These are phyloP conservation scores for Drosophila sulfurigaster DNA, from an alignment of 1,140 invertebrate species.

Conservation along the genomic window DNA sequence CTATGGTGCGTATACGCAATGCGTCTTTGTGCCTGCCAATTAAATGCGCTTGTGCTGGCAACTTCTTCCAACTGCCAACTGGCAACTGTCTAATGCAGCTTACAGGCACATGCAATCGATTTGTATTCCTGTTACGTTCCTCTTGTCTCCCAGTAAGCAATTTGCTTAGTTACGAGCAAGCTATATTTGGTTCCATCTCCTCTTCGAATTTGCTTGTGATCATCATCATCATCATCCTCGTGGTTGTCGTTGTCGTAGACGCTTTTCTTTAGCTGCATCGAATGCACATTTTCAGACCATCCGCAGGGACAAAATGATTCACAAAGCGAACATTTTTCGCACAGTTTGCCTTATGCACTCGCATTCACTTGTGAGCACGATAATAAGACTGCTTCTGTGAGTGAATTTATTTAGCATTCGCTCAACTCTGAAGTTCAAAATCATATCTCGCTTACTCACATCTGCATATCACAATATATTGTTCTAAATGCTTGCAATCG, in stretches of 20 bases:
- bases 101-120: slow-evolving; percentile 52
- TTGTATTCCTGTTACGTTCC: slow-evolving; percentile 24
- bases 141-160: slow-evolving; percentile 14
- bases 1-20: slow-evolving; percentile 55
- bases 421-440: slow-evolving; percentile 21
- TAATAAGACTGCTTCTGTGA: slow-evolving; percentile 49
- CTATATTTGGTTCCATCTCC: slow-evolving; percentile 11
- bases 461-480: background rate
- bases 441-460: slow-evolving; percentile 7
- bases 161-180: slow-evolving; percentile 30
- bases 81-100: slow-evolving; percentile 44
- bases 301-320: slow-evolving; percentile 54
- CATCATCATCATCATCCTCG: slow-evolving; percentile 10
- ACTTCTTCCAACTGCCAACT: slow-evolving; percentile 2
- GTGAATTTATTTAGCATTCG: slow-evolving; percentile 53
- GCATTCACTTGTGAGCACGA: slow-evolving; percentile 41
- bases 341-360: slow-evolving; percentile 61
- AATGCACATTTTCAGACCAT: slow-evolving; percentile 51
- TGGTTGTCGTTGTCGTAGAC: slow-evolving; percentile 18
- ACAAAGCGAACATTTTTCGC: slow-evolving; percentile 75
- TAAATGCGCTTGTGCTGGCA: slow-evolving; percentile 12
- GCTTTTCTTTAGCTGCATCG: slow-evolving; percentile 25
- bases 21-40: slow-evolving; percentile 54
- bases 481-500: background rate
- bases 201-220: background rate